Base-by-base conservation (phyloP, 2,797 vertebrate genomes). In the Hyperoplus immaculatus region DNA sequence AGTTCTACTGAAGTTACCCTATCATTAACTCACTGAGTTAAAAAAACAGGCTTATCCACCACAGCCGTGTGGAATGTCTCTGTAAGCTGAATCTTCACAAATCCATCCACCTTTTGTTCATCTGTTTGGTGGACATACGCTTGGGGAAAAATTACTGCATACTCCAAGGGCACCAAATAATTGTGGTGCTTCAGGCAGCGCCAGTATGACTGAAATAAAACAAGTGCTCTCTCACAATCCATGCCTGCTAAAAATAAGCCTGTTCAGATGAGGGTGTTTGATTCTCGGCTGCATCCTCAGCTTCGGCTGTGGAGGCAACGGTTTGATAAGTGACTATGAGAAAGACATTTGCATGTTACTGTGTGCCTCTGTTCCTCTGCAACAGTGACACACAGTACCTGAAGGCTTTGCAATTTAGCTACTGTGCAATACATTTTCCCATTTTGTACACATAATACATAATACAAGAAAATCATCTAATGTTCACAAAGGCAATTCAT, bases 231-330 rank as follows among this genome's bases (percentile, higher is more conserved):
- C 88, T 92, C 91, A 91, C 90, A 91, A 91, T 93, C 93, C 89
- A 85, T 80, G 88, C 61, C 71, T 84, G 92, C 92, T 95, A 94
- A 94, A 94, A 94, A 95, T 94, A 94, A 92, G 81, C 83, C 86
- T 88, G 89, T 91, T 91, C 89, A 92, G 87, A 92, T 62, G 87
- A 89, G 91, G 89, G 89, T 85, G 87, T 88, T 74, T 88, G 92
- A 91, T 91, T 90, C 89, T 92, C 89, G 81, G 80, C 88, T 88
- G 86, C 88, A 90, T 89, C 86, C 88, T 86, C 82, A 42, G 85
- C 87, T 88, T 85, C 79, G 80, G 82, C 87, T 84, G 85, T 69
- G 89, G 88, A 92, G 87, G 88, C 86, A 89, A 89, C 83, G 76
- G 80, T 89, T 90, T 89, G 89, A 89, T 87, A 87, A 89, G 86